A percentile compares a stretch with the other conserved stretches of the same genome.
These are phyloP conservation scores for Cheracebus regulus DNA, from an alignment of 2,797 vertebrate genomes.

Conservation along the genomic window DNA sequence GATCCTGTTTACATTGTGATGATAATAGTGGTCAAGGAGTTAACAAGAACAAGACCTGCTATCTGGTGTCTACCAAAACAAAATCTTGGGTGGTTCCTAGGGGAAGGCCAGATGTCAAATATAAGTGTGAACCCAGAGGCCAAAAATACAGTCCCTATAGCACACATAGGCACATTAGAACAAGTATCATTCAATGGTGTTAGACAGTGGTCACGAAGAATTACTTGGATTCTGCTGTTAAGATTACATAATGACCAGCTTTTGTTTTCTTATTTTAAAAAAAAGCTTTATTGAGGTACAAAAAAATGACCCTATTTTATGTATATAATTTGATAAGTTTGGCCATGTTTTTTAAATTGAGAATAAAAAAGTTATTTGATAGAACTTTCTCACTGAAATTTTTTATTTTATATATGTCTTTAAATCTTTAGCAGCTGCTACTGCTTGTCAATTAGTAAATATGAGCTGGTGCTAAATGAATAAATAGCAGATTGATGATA, in stretches of 20 bases:
- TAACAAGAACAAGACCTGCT: conserved; percentile 49
- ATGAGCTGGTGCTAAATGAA: not conserved
- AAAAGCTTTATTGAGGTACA: not conserved
- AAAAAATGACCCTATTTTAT: not conserved
- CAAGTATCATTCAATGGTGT: not conserved
- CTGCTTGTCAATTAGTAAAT: not conserved
- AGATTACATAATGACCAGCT: not conserved
- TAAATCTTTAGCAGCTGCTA: not conserved
- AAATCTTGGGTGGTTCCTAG: conserved; percentile 13
- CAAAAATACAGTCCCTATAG: not conserved
- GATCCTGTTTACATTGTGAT: conserved; percentile 49
- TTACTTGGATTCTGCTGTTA: not conserved
- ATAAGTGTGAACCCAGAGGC: not conserved
- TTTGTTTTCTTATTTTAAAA: not conserved
- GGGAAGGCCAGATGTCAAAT: conserved; percentile 25
- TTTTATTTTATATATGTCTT: not conserved
- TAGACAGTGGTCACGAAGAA: not conserved
- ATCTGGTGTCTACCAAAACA: conserved; percentile 37
- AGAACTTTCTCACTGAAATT: not conserved
- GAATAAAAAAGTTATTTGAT: not conserved
- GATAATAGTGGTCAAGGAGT: conserved; percentile 56
- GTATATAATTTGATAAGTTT: not conserved
- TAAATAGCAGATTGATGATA: not conserved
- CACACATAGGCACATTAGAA: not conserved
- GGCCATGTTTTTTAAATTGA: not conserved